Evolutionary conservation across 2,888 invertebrate genomes (phyloP).

Genomic region (Blastobasis lacticolella): DNA sequence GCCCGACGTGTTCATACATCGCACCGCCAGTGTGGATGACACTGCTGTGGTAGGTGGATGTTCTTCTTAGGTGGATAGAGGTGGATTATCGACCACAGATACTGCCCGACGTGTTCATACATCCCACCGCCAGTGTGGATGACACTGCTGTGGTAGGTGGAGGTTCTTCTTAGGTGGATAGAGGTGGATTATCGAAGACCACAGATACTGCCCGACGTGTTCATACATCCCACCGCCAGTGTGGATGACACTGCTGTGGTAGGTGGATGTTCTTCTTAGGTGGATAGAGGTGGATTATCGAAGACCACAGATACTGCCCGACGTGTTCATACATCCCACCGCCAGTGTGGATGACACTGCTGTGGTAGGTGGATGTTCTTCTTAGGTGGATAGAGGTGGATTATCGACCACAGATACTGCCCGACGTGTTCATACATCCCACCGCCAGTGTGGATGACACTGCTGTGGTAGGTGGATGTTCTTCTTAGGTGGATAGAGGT

Average conservation of each 20-base stretch:
- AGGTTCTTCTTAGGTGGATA: too few species aligned
- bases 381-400: too few species aligned
- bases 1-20: slow-evolving; percentile 94
- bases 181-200: too few species aligned
- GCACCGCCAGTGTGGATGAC: slow-evolving; percentile 87
- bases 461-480: slow-evolving; percentile 86
- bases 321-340: slow-evolving; percentile 93
- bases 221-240: slow-evolving; percentile 89
- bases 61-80: too few species aligned
- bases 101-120: slow-evolving; percentile 92
- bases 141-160: slow-evolving; percentile 86
- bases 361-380: slow-evolving; percentile 83
- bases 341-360: slow-evolving; percentile 90
- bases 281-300: too few species aligned
- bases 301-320: slow-evolving; percentile 84
- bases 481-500: too few species aligned
- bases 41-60: slow-evolving; percentile 88
- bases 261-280: too few species aligned
- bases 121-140: slow-evolving; percentile 90
- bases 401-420: slow-evolving; percentile 81
- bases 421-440: slow-evolving; percentile 94
- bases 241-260: slow-evolving; percentile 92
- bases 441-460: slow-evolving; percentile 89
- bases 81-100: too few species aligned
- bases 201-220: slow-evolving; percentile 89